These are phyloP conservation scores for Dufourea novaeangliae DNA, from an alignment of 1,140 invertebrate species.

Conservation along the genomic window DNA sequence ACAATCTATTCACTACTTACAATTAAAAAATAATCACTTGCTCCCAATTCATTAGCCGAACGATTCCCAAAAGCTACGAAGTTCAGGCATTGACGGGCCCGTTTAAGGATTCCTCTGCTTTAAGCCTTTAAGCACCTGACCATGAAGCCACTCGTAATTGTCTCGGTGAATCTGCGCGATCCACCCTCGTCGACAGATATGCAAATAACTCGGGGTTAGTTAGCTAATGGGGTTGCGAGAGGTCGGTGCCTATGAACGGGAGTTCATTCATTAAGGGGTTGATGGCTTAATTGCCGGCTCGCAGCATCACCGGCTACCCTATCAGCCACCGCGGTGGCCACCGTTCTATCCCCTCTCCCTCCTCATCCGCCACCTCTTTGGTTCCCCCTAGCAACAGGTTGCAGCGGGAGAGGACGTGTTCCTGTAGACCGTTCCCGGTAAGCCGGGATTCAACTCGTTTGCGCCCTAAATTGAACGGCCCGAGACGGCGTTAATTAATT, in stretches of 20 bases:
- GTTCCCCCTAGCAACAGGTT: constrained; percentile 74
- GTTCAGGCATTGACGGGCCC: constrained; percentile 24
- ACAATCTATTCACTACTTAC: too few species aligned
- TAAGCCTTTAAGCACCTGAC: constrained; percentile 81
- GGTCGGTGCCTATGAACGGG: constrained; percentile 70
- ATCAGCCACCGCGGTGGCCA: constrained; percentile 35
- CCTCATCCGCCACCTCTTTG: constrained; percentile 52
- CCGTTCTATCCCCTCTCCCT: constrained; percentile 52
- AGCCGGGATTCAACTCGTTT: constrained; percentile 75
- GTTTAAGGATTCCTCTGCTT: constrained; percentile 76
- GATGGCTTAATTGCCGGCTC: constrained; percentile 81
- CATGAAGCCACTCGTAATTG: constrained; percentile 79
- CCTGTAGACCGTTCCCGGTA: constrained; percentile 35
- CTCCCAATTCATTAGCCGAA: neutral
- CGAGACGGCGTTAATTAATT: constrained; percentile 75
- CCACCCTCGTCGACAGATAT: constrained; percentile 77
- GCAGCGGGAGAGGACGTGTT: constrained; percentile 48
- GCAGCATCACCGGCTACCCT: constrained; percentile 74
- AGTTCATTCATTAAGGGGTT: constrained; percentile 81
- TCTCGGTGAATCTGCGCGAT: constrained; percentile 77
- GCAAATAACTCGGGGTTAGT: constrained; percentile 82
- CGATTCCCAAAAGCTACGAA: constrained; percentile 19
- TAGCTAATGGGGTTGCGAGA: constrained; percentile 79
- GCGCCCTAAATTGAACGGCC: constrained; percentile 73
- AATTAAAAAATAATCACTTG: too few species aligned